phyloP scores from a whole-genome alignment of 2,888 invertebrate genomes.

The Euclidia mi region DNA sequence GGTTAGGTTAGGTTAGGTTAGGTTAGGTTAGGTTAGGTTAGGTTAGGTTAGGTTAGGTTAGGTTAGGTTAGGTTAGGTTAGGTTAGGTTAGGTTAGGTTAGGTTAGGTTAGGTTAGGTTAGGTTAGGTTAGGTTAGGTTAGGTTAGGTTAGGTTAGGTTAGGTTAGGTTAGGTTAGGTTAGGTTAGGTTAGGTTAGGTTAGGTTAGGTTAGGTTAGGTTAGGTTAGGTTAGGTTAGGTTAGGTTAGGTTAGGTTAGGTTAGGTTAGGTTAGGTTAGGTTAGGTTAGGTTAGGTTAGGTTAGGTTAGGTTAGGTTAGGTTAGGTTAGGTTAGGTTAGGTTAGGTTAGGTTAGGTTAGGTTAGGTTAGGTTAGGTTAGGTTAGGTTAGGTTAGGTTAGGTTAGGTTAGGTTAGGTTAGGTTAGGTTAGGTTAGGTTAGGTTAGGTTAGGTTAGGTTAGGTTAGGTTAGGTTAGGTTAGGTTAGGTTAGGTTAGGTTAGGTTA shows the following conservation, averaged over 20 bases:
- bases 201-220: constrained; percentile 6
- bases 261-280: constrained; percentile 6
- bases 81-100: constrained; percentile 6
- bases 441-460: too few relatives aligned
- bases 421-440: constrained; percentile 6
- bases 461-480: too few relatives aligned
- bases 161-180: constrained; percentile 6
- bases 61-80: constrained; percentile 6
- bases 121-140: constrained; percentile 6
- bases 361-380: constrained; percentile 6
- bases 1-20: constrained; percentile 6
- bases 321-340: constrained; percentile 6
- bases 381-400: constrained; percentile 6
- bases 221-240: constrained; percentile 6
- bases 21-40: constrained; percentile 6
- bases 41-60: constrained; percentile 6
- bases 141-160: constrained; percentile 6
- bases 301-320: constrained; percentile 6
- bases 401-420: constrained; percentile 4
- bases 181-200: constrained; percentile 6
- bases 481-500: too few relatives aligned
- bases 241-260: constrained; percentile 6
- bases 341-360: constrained; percentile 6
- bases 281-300: constrained; percentile 6
- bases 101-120: constrained; percentile 6